Evolutionary conservation across 2,113 vertebrate species (phyloP).

Genomic region (Odontophorus gujanensis): DNA sequence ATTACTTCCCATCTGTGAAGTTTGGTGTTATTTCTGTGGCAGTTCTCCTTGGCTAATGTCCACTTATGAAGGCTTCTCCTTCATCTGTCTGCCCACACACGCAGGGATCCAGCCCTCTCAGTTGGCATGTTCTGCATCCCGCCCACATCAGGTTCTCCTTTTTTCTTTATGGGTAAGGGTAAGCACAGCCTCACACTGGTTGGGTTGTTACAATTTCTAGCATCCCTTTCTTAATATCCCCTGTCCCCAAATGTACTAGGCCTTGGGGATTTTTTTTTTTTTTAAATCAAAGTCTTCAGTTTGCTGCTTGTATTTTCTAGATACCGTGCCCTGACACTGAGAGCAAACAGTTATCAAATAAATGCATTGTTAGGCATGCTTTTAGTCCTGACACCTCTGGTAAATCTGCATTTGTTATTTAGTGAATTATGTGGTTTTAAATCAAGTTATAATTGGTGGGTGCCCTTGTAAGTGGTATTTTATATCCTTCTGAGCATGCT

Average conservation of each 20-base stretch:
- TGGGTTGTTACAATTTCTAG: not conserved
- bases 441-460: slow-evolving; percentile 61
- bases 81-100: not conserved
- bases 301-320: slow-evolving; percentile 35
- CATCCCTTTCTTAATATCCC: not conserved
- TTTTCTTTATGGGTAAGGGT: not conserved
- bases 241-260: not conserved
- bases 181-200: not conserved
- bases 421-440: slow-evolving; percentile 70
- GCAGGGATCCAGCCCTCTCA: accelerated
- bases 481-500: slow-evolving; percentile 55
- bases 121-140: not conserved
- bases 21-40: accelerated
- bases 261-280: not conserved
- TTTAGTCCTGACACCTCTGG: slow-evolving; percentile 66
- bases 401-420: slow-evolving; percentile 72
- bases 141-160: not conserved
- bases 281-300: not conserved
- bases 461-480: slow-evolving; percentile 57
- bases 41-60: accelerated
- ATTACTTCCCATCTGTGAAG: accelerated
- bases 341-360: slow-evolving; percentile 68
- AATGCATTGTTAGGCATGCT: slow-evolving; percentile 65
- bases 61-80: not conserved
- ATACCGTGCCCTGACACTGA: slow-evolving; percentile 50